Conservation (phyloP, 2,888 invertebrate genomes). For the Amblyteles armatorius region DNA sequence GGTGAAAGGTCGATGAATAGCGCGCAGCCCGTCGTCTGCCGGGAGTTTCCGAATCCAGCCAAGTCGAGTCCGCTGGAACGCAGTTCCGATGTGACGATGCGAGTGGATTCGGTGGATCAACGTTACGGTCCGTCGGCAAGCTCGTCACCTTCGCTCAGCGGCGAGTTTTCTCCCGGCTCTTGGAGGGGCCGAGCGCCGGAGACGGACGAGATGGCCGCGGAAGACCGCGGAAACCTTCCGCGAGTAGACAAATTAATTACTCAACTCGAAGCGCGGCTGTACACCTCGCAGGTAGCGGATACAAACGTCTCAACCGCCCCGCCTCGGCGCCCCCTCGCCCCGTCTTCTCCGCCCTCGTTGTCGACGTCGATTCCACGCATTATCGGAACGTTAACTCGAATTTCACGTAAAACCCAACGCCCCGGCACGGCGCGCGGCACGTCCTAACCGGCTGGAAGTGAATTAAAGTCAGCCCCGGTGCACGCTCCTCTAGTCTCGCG, state of each 20-base stretch:
- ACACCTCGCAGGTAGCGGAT: neutral
- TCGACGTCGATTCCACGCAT: slow-evolving; percentile 67
- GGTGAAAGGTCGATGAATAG: slow-evolving; percentile 21
- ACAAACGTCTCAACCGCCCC: slow-evolving; percentile 12
- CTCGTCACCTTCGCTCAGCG: slow-evolving; percentile 50
- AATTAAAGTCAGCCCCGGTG: slow-evolving; percentile 71
- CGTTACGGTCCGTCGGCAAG: slow-evolving; percentile 53
- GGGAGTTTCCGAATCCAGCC: neutral
- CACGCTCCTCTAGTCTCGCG: slow-evolving; percentile 25
- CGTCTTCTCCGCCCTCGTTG: slow-evolving; percentile 15
- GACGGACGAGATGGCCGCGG: slow-evolving; percentile 4
- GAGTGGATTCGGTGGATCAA: slow-evolving; percentile 23
- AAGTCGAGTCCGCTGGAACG: neutral
- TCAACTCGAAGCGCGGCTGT: slow-evolving; percentile 53
- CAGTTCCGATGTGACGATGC: slow-evolving; percentile 30
- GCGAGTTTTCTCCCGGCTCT: slow-evolving; percentile 30
- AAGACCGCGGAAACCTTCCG: slow-evolving; percentile 30
- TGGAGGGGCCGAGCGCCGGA: slow-evolving; percentile 8
- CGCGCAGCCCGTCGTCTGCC: neutral
- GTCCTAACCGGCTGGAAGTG: slow-evolving; percentile 67
- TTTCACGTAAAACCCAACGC: slow-evolving; percentile 72
- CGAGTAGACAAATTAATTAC: slow-evolving; percentile 65
- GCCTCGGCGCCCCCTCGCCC: slow-evolving; percentile 3
- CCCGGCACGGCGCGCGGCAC: neutral
- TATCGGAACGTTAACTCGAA: slow-evolving; percentile 74